Base-by-base conservation (phyloP, 2,888 invertebrate species). In the Polyploca ridens region DNA sequence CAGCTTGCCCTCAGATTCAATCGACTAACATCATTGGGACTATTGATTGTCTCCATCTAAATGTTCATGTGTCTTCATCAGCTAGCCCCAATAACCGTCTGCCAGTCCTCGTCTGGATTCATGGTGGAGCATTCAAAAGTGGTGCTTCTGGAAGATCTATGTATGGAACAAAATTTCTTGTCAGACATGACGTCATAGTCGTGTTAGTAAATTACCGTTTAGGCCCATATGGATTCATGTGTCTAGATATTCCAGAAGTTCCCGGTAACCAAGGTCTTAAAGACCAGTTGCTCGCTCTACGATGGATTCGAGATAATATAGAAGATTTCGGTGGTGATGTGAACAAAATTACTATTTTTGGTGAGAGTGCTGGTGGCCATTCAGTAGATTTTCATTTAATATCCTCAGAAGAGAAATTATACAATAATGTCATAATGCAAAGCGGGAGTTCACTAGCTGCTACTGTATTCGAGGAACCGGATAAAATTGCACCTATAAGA, bases 11-110 rank as follows among this genome's bases (percentile, higher is more conserved):
- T 5, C 76, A 76, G 58, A 8, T 59, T 0, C 67, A 64, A 19
- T 66, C 84, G 79, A 19, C 62, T 5, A 63, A 69, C 1, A 64
- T 74, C 79, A 33, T 87, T 74, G 81, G 94, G 80, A 58, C 85
- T 27, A 85, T 94, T 66, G 94, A 95, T 73, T 96, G 96, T 67
- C 89, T 96, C 0, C 95, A 94, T 67, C 74, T 96, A 5, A 96
- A 96, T 78, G 91, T 96, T 0, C 96, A 95, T 76, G 94, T 95
- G 1, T 95, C 95, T 0, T 73, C 75, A 16, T 49, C 67, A 2
- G 83, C 81, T 0, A 81, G 67, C 33, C 65, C 70, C 2, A 67
- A 59, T 4, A 82, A 82, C 33, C 69, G 57, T 13, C 64, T 86
- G 3, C 89, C 90, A 0, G 86, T 90, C 0, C 74, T 89, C 58